Percentiles rank a stretch among this genome's conserved stretches.
phyloP scores from a whole-genome alignment of 2,888 invertebrate genomes.

The Pteria penguin region DNA sequence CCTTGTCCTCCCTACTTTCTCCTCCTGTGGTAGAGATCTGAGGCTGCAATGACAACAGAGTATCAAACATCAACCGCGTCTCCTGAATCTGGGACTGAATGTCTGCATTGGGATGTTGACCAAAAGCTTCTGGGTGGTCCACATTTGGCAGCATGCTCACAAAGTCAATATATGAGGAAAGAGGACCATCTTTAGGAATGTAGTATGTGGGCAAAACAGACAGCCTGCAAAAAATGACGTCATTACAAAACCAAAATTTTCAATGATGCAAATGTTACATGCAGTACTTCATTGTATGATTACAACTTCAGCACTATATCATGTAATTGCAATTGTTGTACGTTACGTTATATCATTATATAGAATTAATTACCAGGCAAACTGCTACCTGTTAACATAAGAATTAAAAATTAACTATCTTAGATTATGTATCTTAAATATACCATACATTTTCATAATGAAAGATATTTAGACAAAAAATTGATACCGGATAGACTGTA shows the following conservation, averaged over 20 bases:
- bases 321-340: slow-evolving; percentile 13
- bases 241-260: no score
- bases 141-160: slow-evolving; percentile 88
- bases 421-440: no score
- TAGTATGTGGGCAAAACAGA: slow-evolving; percentile 89
- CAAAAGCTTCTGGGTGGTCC: slow-evolving; percentile 93
- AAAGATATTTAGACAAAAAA: no score
- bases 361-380: no score
- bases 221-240: slow-evolving; percentile 82
- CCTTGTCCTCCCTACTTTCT: slow-evolving; percentile 87
- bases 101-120: slow-evolving; percentile 94
- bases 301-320: no score
- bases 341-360: no score
- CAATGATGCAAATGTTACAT: no score
- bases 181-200: slow-evolving; percentile 89
- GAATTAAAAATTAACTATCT: no score
- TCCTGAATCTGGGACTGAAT: slow-evolving; percentile 92
- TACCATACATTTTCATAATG: no score
- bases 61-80: slow-evolving; percentile 87
- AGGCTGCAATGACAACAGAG: slow-evolving; percentile 88
- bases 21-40: slow-evolving; percentile 81
- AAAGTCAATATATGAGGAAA: slow-evolving; percentile 90
- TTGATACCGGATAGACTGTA: no score
- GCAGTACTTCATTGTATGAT: no score
- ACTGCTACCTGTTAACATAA: no score